Evolutionary conservation across 1,140 invertebrate species (phyloP), one percentile per base, ranked within the genome.

Genomic region (Dendrolimus kikuchii): DNA sequence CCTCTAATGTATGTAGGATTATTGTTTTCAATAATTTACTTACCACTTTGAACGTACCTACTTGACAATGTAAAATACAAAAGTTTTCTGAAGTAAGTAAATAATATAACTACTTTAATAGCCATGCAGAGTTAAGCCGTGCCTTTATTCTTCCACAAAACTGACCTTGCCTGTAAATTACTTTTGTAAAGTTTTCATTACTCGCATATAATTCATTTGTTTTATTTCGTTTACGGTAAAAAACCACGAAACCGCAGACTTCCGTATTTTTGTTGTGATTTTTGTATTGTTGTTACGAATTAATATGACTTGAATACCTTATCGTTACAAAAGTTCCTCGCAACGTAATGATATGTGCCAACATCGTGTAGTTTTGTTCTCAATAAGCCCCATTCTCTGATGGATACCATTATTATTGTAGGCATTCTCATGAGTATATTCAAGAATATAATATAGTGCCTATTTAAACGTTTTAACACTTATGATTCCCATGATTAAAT

Each of bases 201-300:
- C 10, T 37, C 6, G 39, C 7, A 8, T 43, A 37, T 42, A 42
- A 51, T 51, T 51, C 40, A n/a, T 42, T 51, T 42, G 7, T 23
- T 51, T 51, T 43, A 51, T 58, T 55, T 58, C 51, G 59, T 61
- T 60, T 68, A 64, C 63, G 68, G 57, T 57, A 51, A 62, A 65
- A 68, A 77, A 66, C 66, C 75, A 52, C 66, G 59, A 77, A 78
- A 72, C 75, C 75, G 40, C 77, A 81, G 53, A 58, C 52, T 70
- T 77, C 70, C 68, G 51, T 64, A 66, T 61, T 73, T 71, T 71
- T 72, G 64, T 81, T 77, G 66, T 74, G 71, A 81, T 76, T 77
- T 59, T 72, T 66, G 8, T 52, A 73, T 62, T 63, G 53, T 66
- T 23, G 23, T 23, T 23, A 23, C 60, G 9, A 55, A 59, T 38